Base-by-base conservation (phyloP, 1,140 invertebrate species). In the Tetragonula clypearis region DNA sequence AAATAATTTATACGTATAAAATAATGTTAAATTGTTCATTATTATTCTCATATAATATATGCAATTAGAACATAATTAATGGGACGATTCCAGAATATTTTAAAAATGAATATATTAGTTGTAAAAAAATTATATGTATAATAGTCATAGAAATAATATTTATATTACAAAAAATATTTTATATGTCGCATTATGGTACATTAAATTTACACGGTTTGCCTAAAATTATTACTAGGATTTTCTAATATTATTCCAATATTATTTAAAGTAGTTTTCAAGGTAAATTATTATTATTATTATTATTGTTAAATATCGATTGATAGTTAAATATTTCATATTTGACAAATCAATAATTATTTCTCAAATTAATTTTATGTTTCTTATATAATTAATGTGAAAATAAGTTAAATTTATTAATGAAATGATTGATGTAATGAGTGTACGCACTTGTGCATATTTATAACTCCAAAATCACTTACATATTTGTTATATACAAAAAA, bases 11-110 rank as follows among this genome's bases (percentile, higher is more conserved):
- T 35, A 23, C 8, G 17, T 14, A 56, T 75, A 35, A 60, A 76
- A 76, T 15, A 35, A 76, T 58, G 30, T 72, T 49, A 26, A 71
- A 49, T 53, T 72, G 14, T 53, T 53, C 8, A 26, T 17, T 23
- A 35, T 23, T 58, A 58, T 69, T 6, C 14, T 49, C 9, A 75
- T 23, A 14, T 58, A 35, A 41, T 15, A 9, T 76, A 76, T 35
- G 8, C 2, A 60, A 30, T 74, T 69, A 23, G 14, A 76, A 66
- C 68, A 56, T 17, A 65, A 56, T 76, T 78, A 49, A 71, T 71
- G 69, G 69, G 69, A 81, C 86, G 86, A 86, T 87, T 87, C 84
- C 86, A 87, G 41, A 85, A 86, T 60, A 65, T 74, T 73, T 73
- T 1, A n/a, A 56, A 15, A 75, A 69, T 66, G 77, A 12, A 65